A percentile compares a stretch with the other conserved stretches of the same genome.
Conservation (phyloP, 2,888 invertebrate species). For the Microctonus aethiopoides region DNA sequence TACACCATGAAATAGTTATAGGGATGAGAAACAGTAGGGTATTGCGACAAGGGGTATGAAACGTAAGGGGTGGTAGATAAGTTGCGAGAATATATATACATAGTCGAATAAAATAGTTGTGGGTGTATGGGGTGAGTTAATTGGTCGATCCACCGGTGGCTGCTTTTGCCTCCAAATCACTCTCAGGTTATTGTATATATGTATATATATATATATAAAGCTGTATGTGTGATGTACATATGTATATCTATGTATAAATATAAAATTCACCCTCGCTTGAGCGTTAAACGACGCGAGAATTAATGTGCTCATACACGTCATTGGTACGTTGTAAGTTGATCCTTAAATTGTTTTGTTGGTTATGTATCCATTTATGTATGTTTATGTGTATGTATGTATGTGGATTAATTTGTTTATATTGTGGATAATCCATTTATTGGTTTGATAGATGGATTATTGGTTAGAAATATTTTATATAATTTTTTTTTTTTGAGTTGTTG, state of each 20-base stretch:
- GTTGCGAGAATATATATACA: constrained; percentile 13
- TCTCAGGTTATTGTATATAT: neutral
- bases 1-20: constrained; percentile 28
- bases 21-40: constrained; percentile 21
- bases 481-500: too few relatives aligned
- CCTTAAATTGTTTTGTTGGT: neutral
- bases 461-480: too few relatives aligned
- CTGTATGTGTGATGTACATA: constrained; percentile 19
- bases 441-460: too few relatives aligned
- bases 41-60: constrained; percentile 1
- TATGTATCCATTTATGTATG: neutral
- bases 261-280: constrained; percentile 9
- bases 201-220: constrained; percentile 4
- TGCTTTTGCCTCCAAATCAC: constrained; percentile 6
- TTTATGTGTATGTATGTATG: neutral
- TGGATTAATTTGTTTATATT: too few relatives aligned
- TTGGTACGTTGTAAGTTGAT: neutral
- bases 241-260: neutral
- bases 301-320: constrained; percentile 11
- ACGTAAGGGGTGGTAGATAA: constrained; percentile 20
- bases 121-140: constrained; percentile 42
- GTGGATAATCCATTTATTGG: neutral
- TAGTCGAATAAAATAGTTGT: neutral
- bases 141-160: constrained; percentile 39
- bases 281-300: constrained; percentile 17